Evolutionary conservation across 2,888 invertebrate genomes (phyloP), one percentile per base, ranked within the genome.

Genomic region (Platynereis dumerilii): DNA sequence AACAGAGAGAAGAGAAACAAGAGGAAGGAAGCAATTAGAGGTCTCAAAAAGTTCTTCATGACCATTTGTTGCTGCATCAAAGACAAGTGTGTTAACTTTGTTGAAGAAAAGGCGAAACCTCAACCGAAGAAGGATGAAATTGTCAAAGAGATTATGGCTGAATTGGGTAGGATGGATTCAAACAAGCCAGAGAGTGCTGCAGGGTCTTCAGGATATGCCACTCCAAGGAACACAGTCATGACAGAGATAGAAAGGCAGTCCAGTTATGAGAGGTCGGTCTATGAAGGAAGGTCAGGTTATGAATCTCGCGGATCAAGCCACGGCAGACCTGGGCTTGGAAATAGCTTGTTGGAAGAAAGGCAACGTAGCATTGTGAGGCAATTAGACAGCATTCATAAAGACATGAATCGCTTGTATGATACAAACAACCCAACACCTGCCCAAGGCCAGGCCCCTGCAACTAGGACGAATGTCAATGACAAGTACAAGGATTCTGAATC

Each of bases 31-130:
- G 63, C 57, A 15, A n/a, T 66, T 17, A 54, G 56, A 7, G 71
- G 71, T 48, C 42, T 68, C 2, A 68, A 65, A n/a, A 45, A 68
- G 57, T 66, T 72, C 63, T 28, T 60, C 27, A 20, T 64, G 29
- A 71, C 52, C 44, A 45, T 72, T n/a, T 72, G 70, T 42, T 72
- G 72, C 55, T 72, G 72, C 55, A 60, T 72, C 59, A 72, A 72
- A 63, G 57, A 71, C n/a, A 29, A 48, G 7, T 62, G 62, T 57
- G 62, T 62, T 20, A 26, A 57, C 62, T 62, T 56, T 29, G 45
- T 62, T 7, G 62, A 62, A 29, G 29, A 62, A 24, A 54, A 48
- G 42, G 56, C 58, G 26, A 22, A 57, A 24, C 68, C 71, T 2
- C 55, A 45, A 55, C 68, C 72, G 12, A 72, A 72, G 57, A 55